Base-by-base conservation (phyloP, 2,888 invertebrate species). In the Spodoptera picta region DNA sequence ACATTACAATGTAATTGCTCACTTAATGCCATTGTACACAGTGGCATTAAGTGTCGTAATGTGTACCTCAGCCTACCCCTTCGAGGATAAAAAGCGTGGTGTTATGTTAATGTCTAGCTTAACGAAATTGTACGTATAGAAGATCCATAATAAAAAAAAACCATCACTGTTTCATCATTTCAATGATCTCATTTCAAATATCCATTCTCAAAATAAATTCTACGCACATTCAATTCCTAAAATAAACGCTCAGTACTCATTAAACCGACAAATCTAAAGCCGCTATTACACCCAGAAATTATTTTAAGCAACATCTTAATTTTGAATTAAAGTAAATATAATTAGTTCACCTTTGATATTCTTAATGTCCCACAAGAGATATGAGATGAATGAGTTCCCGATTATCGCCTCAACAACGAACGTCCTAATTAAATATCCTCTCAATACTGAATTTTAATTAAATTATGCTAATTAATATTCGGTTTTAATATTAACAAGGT, bases 361-460 rank as follows among this genome's bases (percentile, higher is more conserved):
- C 59, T 57, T 45, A 65, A 68, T 62, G 65, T 55, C 52, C 67
- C 65, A 36, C 62, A 61, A 63, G 56, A 75, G 65, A 79, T 63
- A 59, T 65, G 61, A 19, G 0, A 48, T 69, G 77, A 78, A 79
- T 75, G 51, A 57, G 54, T 65, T 56, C 69, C 53, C 57, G 66
- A 69, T 79, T 66, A 74, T 41, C 42, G 55, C 65, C 14, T 62
- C 55, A 59, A 64, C 52, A 66, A 49, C 36, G 64, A 56, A 27
- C 52, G 45, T 51, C 65, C 57, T 79, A 72, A 75, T 80, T 80
- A 77, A 62, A 67, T 64, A 65, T 54, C 52, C 62, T 47, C 52
- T 69, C 54, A 68, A 63, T 75, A 60, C 57, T 54, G 60, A 57
- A 68, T 50, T 55, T 65, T 67, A 65, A 77, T 74, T 62, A 60